Evolutionary conservation across 2,797 vertebrate genomes (phyloP).

Genomic region (Bucorvus abyssinicus): DNA sequence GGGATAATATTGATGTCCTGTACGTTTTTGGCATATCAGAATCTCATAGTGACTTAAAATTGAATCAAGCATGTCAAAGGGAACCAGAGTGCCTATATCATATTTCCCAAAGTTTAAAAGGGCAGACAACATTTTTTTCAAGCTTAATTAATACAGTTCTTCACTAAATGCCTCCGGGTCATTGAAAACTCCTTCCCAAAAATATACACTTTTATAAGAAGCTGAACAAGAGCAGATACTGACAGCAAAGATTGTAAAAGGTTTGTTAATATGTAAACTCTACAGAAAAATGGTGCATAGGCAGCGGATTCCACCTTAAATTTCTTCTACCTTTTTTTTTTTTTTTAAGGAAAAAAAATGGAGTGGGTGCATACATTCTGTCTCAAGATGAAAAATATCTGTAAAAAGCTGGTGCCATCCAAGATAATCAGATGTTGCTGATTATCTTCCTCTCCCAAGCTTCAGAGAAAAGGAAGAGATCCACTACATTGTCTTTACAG

Average conservation of each 20-base stretch:
- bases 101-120: neutral
- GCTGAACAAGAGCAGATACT: neutral
- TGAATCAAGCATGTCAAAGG: neutral
- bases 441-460: neutral
- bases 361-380: neutral
- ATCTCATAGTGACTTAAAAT: slow-evolving; percentile 4
- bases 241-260: neutral
- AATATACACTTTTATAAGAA: neutral
- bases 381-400: neutral
- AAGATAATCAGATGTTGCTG: neutral
- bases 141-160: neutral
- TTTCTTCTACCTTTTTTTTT: neutral
- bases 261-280: neutral
- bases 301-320: neutral
- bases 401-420: neutral
- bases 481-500: neutral
- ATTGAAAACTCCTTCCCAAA: neutral
- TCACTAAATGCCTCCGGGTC: neutral
- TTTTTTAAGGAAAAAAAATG: neutral
- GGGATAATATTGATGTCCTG: neutral
- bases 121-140: neutral
- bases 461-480: neutral
- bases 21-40: neutral
- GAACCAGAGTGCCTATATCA: neutral
- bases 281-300: neutral